Conservation (phyloP, 2,113 vertebrate genomes). For the Menidia beryllina region DNA sequence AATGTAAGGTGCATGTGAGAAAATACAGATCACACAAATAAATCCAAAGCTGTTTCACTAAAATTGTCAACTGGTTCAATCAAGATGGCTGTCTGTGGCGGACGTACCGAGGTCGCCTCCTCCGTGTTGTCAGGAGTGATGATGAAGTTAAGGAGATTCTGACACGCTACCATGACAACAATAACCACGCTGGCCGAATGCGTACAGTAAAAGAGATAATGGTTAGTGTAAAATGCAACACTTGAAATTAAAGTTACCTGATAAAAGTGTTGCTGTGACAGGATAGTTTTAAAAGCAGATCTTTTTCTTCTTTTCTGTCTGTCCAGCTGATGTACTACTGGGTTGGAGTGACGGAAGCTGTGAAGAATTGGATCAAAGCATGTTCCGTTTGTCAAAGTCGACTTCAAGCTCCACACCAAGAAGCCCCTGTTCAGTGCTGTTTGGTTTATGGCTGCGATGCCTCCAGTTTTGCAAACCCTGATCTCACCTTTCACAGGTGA, state of each 20-base stretch:
- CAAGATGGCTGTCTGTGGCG: slow-evolving; percentile 67
- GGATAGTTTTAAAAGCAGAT: neutral
- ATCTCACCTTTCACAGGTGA: slow-evolving; percentile 64
- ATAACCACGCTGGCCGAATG: slow-evolving; percentile 48
- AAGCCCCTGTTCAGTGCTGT: slow-evolving; percentile 36
- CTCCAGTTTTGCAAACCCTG: slow-evolving; percentile 48
- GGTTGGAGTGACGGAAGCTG: slow-evolving; percentile 51
- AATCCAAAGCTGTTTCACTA: neutral
- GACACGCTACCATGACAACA: slow-evolving; percentile 70
- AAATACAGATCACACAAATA: no score
- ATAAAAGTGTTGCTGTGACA: neutral
- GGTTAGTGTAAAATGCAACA: slow-evolving; percentile 38
- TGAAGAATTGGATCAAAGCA: slow-evolving; percentile 55
- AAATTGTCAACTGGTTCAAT: neutral
- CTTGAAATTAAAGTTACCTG: neutral
- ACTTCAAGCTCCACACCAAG: accelerated
- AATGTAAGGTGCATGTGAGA: no score
- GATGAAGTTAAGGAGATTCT: slow-evolving; percentile 66
- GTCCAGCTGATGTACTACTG: slow-evolving; percentile 67
- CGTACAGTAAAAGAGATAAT: slow-evolving; percentile 48
- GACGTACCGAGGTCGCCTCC: slow-evolving; percentile 56
- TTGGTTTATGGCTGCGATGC: slow-evolving; percentile 66
- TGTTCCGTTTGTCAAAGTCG: slow-evolving; percentile 43
- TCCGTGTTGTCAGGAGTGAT: slow-evolving; percentile 64
- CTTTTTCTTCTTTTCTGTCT: neutral